These are phyloP conservation scores for Troglohyphantes excavatus DNA, from an alignment of 2,888 invertebrate genomes.

Conservation along the genomic window DNA sequence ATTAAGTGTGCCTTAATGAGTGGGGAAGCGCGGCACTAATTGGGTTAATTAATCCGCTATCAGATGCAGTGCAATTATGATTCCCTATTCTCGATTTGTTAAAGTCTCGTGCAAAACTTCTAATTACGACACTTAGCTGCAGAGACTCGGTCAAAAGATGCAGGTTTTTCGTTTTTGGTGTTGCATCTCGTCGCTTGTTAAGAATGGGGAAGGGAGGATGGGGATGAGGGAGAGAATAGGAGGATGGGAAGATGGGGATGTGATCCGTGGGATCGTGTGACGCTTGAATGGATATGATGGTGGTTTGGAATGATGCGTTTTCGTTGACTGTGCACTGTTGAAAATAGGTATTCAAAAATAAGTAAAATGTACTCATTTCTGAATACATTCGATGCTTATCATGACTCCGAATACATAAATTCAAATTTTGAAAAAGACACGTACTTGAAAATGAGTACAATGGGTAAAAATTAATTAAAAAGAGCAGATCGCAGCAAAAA, in stretches of 20 bases:
- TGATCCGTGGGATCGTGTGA: not conserved
- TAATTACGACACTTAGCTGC: conserved; percentile 75
- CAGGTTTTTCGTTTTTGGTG: conserved; percentile 7
- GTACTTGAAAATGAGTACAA: no score
- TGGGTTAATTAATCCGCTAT: conserved; percentile 79
- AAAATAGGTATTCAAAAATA: no score
- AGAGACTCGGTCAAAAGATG: conserved; percentile 62
- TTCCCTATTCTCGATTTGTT: conserved; percentile 69
- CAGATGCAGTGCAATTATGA: conserved; percentile 78
- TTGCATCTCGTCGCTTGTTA: not conserved
- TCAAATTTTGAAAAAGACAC: no score
- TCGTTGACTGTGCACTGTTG: no score
- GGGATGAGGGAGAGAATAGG: not conserved
- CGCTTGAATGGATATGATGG: not conserved
- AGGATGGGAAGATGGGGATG: no score
- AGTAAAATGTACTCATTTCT: no score
- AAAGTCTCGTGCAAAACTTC: conserved; percentile 74
- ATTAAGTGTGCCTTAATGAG: conserved; percentile 83
- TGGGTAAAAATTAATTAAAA: no score
- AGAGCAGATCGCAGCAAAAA: no score
- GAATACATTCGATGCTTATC: no score
- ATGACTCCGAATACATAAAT: no score
- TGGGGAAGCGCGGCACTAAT: conserved; percentile 86
- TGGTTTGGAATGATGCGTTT: no score
- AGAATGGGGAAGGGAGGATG: not conserved